Evolutionary conservation across 1,140 invertebrate species (phyloP).

Genomic region (Rhynchophorus ferrugineus): DNA sequence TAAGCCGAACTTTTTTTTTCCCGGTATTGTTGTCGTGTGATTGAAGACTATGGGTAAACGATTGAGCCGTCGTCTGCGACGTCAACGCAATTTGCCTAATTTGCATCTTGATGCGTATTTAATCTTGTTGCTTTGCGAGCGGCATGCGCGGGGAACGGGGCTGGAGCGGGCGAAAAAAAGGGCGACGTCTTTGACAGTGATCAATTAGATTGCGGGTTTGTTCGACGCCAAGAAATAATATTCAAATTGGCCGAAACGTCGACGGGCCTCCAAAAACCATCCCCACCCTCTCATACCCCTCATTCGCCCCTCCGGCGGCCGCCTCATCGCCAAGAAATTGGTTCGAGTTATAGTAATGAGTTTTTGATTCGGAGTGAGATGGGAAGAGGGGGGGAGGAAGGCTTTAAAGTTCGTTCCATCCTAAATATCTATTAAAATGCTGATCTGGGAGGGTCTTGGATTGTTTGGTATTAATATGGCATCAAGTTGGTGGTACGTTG

Average conservation of each 20-base stretch:
- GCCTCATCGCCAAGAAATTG: too few species aligned
- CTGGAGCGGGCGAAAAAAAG: conserved; percentile 10
- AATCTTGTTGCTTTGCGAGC: conserved; percentile 23
- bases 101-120: conserved; percentile 25
- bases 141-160: too few species aligned
- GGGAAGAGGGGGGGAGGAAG: too few species aligned
- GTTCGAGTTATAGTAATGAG: too few species aligned
- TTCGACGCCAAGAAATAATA: conserved; percentile 19
- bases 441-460: too few species aligned
- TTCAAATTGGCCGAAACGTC: conserved; percentile 12
- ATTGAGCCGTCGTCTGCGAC: conserved; percentile 21
- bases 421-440: too few species aligned
- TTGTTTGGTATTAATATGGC: too few species aligned
- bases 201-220: conserved; percentile 23
- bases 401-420: too few species aligned
- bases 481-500: too few species aligned
- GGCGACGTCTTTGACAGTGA: conserved; percentile 17
- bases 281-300: not conserved
- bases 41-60: conserved; percentile 22
- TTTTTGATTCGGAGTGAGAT: too few species aligned
- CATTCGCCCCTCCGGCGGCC: too few species aligned
- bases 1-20: too few species aligned
- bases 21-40: conserved; percentile 4
- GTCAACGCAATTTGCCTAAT: conserved; percentile 23
- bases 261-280: conserved; percentile 3